phyloP scores from a whole-genome alignment of 2,888 invertebrate species.

The Siphonodentalium dalli region DNA sequence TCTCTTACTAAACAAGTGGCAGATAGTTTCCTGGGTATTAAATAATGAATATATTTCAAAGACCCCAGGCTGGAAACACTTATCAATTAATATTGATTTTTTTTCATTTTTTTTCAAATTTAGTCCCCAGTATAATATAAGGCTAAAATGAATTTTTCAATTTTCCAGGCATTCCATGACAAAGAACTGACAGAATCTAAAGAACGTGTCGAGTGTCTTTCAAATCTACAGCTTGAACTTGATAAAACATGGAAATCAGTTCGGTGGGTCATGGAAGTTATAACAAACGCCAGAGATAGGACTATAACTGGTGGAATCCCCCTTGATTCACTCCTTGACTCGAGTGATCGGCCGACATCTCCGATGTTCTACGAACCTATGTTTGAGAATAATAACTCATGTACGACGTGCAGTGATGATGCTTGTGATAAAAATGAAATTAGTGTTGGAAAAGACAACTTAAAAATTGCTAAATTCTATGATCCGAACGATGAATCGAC shows the following conservation, averaged over 20 bases:
- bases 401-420: constrained; percentile 24
- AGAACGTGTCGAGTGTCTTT: constrained; percentile 81
- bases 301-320: constrained; percentile 62
- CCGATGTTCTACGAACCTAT: constrained; percentile 19
- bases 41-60: no score
- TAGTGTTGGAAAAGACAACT: constrained; percentile 53
- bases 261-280: constrained; percentile 95
- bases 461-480: constrained; percentile 56
- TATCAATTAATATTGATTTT: no score
- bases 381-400: constrained; percentile 44
- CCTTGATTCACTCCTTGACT: constrained; percentile 46
- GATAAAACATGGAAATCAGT: constrained; percentile 92
- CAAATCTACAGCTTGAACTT: constrained; percentile 83
- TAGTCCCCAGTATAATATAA: no score
- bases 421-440: constrained; percentile 47
- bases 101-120: no score
- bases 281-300: constrained; percentile 89
- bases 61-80: no score
- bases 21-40: no score
- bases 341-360: constrained; percentile 10
- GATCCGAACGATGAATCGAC: constrained; percentile 51
- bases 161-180: constrained; percentile 81
- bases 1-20: no score
- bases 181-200: constrained; percentile 86
- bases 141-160: no score